Conservation (phyloP, 2,797 vertebrate genomes). For the Hylomyscus alleni region DNA sequence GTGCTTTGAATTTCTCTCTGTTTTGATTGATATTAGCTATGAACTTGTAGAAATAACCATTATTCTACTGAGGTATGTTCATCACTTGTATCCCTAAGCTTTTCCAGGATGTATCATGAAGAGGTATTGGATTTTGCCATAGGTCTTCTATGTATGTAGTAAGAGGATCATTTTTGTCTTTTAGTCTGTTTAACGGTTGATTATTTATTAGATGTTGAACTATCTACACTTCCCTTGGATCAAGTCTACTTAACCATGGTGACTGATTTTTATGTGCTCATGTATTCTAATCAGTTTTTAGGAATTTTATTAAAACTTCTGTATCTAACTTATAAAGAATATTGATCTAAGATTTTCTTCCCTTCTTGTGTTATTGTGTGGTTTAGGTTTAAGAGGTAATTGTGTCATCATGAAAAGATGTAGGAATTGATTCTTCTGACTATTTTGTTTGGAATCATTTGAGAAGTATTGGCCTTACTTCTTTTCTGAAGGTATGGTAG, state of each 20-base stretch:
- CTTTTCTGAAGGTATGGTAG: neutral
- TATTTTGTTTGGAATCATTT: neutral
- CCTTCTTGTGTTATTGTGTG: neutral
- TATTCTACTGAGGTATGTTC: neutral
- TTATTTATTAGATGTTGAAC: neutral
- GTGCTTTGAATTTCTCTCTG: neutral
- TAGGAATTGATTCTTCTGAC: neutral
- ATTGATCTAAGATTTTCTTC: neutral
- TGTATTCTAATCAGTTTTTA: neutral
- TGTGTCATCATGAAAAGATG: neutral
- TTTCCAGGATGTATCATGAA: neutral
- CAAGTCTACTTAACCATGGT: neutral
- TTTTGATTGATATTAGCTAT: neutral
- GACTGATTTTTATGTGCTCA: neutral
- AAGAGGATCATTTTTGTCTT: neutral
- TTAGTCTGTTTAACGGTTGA: neutral
- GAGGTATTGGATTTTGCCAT: neutral
- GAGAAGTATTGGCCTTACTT: neutral
- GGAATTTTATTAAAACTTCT: neutral
- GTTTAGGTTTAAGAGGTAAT: neutral
- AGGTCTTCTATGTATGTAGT: neutral
- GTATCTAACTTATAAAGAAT: neutral
- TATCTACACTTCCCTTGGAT: neutral
- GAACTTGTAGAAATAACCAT: neutral
- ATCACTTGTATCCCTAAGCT: neutral